Percentiles rank a stretch among this genome's conserved stretches.
Conservation (phyloP, 2,888 invertebrate species). For the Harmothoe impar region DNA sequence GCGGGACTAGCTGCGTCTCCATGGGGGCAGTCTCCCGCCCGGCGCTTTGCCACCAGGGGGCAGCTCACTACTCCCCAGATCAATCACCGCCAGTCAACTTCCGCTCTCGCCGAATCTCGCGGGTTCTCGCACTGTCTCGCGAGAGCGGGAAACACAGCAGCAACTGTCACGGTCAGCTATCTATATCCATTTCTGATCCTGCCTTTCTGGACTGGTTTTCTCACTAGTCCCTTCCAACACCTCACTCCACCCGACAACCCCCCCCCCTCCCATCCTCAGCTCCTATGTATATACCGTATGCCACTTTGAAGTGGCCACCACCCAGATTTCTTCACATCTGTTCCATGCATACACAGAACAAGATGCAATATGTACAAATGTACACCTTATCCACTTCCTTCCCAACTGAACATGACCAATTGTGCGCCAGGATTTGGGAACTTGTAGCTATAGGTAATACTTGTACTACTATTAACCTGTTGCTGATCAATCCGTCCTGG, state of each 20-base stretch:
- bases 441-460: too few species aligned
- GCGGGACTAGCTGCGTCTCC: slow-evolving; percentile 13
- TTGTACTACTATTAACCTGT: too few species aligned
- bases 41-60: neutral
- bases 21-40: neutral
- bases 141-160: slow-evolving; percentile 1
- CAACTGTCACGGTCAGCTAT: slow-evolving; percentile 38
- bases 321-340: neutral
- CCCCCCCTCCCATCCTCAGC: neutral
- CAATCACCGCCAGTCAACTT: slow-evolving; percentile 39
- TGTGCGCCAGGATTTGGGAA: too few species aligned
- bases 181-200: slow-evolving; percentile 16
- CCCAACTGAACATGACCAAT: too few species aligned
- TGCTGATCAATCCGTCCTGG: too few species aligned
- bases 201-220: neutral
- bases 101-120: slow-evolving; percentile 32
- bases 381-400: too few species aligned
- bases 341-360: too few species aligned
- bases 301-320: neutral
- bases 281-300: too few species aligned
- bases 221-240: neutral
- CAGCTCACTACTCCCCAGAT: neutral
- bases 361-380: too few species aligned
- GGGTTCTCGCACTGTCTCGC: slow-evolving; percentile 10
- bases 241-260: neutral